Percentiles rank a stretch among this genome's conserved stretches.
phyloP scores from a whole-genome alignment of 1,140 invertebrate species.

The Aleiodes sp. region DNA sequence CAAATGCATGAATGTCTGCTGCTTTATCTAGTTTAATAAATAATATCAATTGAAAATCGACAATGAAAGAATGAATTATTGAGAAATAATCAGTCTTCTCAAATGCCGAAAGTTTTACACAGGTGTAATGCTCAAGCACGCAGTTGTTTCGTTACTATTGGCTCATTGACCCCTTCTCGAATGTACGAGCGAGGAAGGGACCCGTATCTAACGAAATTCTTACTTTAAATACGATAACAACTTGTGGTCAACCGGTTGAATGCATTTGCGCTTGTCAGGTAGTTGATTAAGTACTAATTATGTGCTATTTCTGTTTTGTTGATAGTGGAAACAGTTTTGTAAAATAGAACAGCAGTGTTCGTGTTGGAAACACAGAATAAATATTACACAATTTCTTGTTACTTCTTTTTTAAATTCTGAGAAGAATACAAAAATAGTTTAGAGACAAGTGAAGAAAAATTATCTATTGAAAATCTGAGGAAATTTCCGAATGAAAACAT shows the following conservation, averaged over 20 bases:
- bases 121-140: conserved; percentile 22
- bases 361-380: no score
- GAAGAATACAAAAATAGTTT: no score
- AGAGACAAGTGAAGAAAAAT: no score
- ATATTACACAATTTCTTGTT: no score
- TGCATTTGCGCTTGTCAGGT: background rate
- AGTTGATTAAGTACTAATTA: conserved; percentile 10
- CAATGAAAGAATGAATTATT: background rate
- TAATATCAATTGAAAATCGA: no score
- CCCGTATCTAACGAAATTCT: conserved; percentile 38
- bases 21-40: no score
- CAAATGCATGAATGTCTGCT: no score
- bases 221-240: conserved; percentile 28
- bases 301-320: background rate
- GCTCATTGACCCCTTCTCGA: conserved; percentile 47
- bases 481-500: no score
- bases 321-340: no score
- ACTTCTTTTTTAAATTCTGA: no score
- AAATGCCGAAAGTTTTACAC: background rate
- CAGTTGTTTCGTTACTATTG: conserved; percentile 1
- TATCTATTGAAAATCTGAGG: no score
- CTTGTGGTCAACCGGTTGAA: background rate
- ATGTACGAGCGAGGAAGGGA: conserved; percentile 31
- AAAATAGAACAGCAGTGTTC: no score
- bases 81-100: background rate